Conservation (phyloP, 2,113 vertebrate genomes). For the Beaufortia kweichowensis region DNA sequence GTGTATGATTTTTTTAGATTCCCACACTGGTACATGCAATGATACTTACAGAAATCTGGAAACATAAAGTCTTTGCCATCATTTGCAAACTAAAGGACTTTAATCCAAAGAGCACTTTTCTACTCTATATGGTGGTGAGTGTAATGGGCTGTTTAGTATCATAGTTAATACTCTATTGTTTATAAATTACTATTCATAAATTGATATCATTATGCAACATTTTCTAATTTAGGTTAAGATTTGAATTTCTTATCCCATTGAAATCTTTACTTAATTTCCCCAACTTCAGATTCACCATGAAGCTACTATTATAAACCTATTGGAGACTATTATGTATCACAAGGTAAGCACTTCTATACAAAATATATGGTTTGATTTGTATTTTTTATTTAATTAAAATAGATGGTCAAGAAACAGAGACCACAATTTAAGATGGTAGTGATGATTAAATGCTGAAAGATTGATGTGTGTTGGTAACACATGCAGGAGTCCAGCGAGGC, state of each 20-base stretch:
- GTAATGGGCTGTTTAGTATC: neutral
- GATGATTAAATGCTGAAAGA: neutral
- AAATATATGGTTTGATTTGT: neutral
- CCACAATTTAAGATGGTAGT: neutral
- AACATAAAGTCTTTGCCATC: constrained; percentile 88
- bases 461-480: neutral
- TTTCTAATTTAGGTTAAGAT: neutral
- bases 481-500: constrained; percentile 88
- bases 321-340: constrained; percentile 91
- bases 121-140: constrained; percentile 94
- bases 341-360: constrained; percentile 75
- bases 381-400: neutral
- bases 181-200: too few relatives aligned
- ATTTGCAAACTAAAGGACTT: constrained; percentile 89
- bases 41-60: constrained; percentile 91
- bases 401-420: neutral
- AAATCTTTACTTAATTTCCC: neutral
- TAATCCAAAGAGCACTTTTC: constrained; percentile 85
- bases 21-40: constrained; percentile 83
- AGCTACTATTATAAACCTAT: constrained; percentile 90
- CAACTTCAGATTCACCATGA: constrained; percentile 85
- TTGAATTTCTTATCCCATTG: neutral
- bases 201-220: too few relatives aligned
- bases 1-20: constrained; percentile 70
- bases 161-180: too few relatives aligned